Evolutionary conservation across 1,140 invertebrate genomes (phyloP).

Genomic region (Subanguina moxae): DNA sequence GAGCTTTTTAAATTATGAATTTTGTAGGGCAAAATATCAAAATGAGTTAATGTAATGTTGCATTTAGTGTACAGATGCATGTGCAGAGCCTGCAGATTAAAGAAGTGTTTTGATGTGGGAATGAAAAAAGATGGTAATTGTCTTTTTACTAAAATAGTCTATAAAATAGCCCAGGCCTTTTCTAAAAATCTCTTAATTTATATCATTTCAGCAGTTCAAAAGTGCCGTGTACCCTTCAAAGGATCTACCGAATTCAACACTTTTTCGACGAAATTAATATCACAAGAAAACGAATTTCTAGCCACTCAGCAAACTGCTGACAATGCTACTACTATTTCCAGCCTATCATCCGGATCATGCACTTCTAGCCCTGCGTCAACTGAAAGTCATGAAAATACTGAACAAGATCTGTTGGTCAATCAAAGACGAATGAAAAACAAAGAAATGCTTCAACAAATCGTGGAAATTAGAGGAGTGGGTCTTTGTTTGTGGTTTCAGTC

Average conservation of each 20-base stretch:
- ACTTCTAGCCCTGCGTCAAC: background rate
- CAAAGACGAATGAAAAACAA: background rate
- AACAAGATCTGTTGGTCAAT: background rate
- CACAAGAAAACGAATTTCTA: background rate
- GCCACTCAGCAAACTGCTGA: background rate
- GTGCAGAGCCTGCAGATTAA: slow-evolving; percentile 27
- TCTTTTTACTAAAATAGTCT: background rate
- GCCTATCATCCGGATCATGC: background rate
- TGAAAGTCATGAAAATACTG: background rate
- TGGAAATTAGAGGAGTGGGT: slow-evolving; percentile 18
- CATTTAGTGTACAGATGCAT: slow-evolving; percentile 24
- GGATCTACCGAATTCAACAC: background rate
- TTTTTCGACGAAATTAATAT: background rate
- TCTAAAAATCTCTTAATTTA: background rate
- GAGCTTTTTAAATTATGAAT: no score
- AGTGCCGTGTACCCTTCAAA: background rate
- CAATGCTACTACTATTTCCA: background rate
- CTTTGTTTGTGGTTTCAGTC: no score
- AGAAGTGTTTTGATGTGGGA: slow-evolving; percentile 31
- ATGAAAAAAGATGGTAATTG: slow-evolving; percentile 26
- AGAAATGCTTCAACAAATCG: slow-evolving; percentile 26
- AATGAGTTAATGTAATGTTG: slow-evolving; percentile 6
- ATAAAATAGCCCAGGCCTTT: no score
- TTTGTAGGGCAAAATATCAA: no score
- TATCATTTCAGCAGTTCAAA: background rate